Evolutionary conservation across 2,797 vertebrate genomes (phyloP), one percentile per base, ranked within the genome.

Genomic region (Agapornis canus): DNA sequence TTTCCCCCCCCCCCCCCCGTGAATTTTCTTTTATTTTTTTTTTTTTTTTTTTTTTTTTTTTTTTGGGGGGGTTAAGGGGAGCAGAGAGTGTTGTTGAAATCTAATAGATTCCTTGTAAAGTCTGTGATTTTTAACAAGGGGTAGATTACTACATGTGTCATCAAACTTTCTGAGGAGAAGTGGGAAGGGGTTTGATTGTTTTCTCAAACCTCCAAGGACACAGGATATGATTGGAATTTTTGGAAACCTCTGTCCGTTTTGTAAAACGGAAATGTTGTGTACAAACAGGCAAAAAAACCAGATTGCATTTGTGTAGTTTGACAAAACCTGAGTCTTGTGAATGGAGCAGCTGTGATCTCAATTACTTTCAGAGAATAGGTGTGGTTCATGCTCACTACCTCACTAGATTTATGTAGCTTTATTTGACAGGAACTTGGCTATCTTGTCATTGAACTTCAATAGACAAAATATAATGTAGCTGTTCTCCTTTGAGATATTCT

Each of bases 341-440:
- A 93, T 91, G 65, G 31, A 91, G 22, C 87, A 89, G 77, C 83
- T 96, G 86, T 49, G 95, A 54, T 82, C 39, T 89, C 75, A 26
- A 11, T 29, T 92, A 93, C 80, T 60, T 95, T 96, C 69, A 77
- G 93, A 96, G 73, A 96, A 31, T 94, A 94, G 95, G 60, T 66
- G 88, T 70, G 84, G 81, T 86, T 37, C 40, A 35, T 51, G 81
- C 61, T 87, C 45, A 54, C 40, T 86, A 39, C 47, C 22, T 68
- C 73, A 31, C 86, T 84, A 42, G 69, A 75, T 79, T 76, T 90
- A 48, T 63, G 45, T 32, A 31, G 35, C 69, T 92, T 64, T 83
- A 17, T 92, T 92, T 89, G 85, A 90, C 82, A 88, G 56, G 37
- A 94, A 88, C 49, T 96, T 96, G 87, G 92, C 87, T 82, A 18